Evolutionary conservation across 2,888 invertebrate genomes (phyloP).

Genomic region (Rotaria socialis): DNA sequence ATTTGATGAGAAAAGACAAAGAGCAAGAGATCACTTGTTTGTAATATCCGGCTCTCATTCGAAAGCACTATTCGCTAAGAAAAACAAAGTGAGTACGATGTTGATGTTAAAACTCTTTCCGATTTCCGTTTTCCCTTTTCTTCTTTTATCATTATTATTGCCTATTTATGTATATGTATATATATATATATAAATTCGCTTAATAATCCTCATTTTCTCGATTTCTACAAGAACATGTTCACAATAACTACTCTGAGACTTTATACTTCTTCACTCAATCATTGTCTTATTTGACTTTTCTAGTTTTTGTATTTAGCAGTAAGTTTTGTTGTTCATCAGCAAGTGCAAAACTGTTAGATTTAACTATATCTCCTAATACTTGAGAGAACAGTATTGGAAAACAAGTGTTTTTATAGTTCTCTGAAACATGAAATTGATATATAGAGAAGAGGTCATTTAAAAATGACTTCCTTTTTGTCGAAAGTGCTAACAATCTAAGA

Average conservation of each 20-base stretch:
- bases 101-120: background rate
- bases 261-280: background rate
- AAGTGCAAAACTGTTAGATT: no score
- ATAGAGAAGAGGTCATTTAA: no score
- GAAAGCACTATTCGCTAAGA: background rate
- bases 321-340: no score
- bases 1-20: background rate
- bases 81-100: background rate
- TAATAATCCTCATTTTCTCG: background rate
- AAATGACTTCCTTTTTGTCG: no score
- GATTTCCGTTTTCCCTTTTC: background rate
- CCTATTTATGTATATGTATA: background rate
- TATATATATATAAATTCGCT: background rate
- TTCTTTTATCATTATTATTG: background rate
- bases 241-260: background rate
- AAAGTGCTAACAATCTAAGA: no score
- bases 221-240: background rate
- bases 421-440: no score
- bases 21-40: background rate
- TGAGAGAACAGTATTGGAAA: no score
- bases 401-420: no score
- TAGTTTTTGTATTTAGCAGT: background rate
- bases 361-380: no score
- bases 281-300: background rate
- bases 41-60: background rate